A percentile compares a stretch with the other conserved stretches of the same genome.
Evolutionary conservation across 2,113 vertebrate genomes (phyloP).

Genomic region (Todiramphus saurophagus): DNA sequence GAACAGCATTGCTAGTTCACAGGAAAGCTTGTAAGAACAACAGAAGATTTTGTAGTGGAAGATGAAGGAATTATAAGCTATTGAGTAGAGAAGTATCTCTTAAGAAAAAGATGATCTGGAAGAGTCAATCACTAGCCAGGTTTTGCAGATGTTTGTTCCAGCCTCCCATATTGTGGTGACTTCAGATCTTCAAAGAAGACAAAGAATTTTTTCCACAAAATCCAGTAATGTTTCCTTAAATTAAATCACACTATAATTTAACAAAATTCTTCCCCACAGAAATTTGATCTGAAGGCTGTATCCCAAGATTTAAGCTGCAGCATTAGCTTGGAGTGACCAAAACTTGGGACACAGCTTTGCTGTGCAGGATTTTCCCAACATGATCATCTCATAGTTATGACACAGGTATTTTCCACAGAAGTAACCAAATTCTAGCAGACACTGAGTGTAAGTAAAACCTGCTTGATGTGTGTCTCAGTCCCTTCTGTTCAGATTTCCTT

Average conservation of each 20-base stretch:
- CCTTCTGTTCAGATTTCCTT: not conserved
- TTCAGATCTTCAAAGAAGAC: not conserved
- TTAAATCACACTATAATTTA: not conserved
- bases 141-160: not conserved
- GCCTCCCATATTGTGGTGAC: not conserved
- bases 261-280: not conserved
- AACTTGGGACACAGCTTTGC: not conserved
- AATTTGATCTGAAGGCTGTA: not conserved
- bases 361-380: not conserved
- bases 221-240: not conserved
- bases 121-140: not conserved
- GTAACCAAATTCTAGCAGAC: not conserved
- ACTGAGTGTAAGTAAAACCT: not conserved
- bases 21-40: not conserved
- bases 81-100: not conserved
- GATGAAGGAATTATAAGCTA: not conserved
- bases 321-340: not conserved
- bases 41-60: not conserved
- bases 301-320: not conserved
- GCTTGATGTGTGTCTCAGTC: not conserved
- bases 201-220: not conserved
- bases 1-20: not conserved
- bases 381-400: not conserved
- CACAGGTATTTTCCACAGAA: not conserved
- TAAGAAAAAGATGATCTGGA: not conserved